Evolutionary conservation across 2,113 vertebrate genomes (phyloP).

Genomic region (Sarotherodon lohbergeri): DNA sequence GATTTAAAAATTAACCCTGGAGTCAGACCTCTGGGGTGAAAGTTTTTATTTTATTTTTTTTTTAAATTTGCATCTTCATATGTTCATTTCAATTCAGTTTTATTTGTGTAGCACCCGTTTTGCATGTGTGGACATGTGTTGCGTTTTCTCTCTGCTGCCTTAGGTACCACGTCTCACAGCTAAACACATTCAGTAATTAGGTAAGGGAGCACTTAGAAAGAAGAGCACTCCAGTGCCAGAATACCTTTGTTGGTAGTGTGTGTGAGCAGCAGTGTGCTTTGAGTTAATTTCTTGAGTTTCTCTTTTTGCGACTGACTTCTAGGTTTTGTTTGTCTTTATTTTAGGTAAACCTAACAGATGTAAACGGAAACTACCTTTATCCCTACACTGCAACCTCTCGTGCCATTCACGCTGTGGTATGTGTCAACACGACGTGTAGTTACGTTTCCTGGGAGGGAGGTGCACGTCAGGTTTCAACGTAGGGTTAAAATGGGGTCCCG

Average conservation of each 20-base stretch:
- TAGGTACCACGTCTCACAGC: background rate
- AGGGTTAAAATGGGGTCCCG: background rate
- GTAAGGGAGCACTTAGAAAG: background rate
- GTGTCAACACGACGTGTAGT: background rate
- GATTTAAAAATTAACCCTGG: background rate
- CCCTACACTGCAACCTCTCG: background rate
- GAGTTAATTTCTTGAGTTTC: background rate
- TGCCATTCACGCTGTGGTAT: background rate
- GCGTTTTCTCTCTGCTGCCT: fast-evolving
- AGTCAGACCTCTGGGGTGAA: background rate
- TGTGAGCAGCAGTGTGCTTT: background rate
- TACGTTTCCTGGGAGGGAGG: background rate
- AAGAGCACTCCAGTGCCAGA: background rate
- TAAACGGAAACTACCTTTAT: background rate
- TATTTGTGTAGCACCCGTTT: background rate
- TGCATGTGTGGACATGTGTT: background rate
- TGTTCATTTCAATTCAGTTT: background rate
- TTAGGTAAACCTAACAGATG: background rate
- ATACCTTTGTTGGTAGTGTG: background rate
- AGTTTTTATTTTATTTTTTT: fast-evolving
- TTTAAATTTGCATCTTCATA: fast-evolving
- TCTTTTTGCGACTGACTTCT: background rate
- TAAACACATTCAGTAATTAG: fast-evolving
- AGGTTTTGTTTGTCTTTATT: background rate
- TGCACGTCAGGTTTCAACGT: background rate